Evolutionary conservation across 2,797 vertebrate species (phyloP).

Genomic region (Cichlasoma orientale): DNA sequence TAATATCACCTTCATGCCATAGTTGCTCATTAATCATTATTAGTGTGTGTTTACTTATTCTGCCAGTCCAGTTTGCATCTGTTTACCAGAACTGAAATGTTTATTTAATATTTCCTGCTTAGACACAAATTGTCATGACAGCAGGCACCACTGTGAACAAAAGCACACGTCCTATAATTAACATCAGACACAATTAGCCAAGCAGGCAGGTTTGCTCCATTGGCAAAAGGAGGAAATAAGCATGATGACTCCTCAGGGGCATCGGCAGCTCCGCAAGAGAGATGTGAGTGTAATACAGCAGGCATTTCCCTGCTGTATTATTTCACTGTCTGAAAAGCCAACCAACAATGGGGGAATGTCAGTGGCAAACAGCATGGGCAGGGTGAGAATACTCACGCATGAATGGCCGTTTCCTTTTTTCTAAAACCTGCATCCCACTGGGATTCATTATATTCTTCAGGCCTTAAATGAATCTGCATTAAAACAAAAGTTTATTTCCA

Average conservation of each 20-base stretch:
- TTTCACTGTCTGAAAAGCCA: constrained; percentile 34
- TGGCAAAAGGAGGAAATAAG: constrained; percentile 59
- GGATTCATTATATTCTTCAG: constrained; percentile 40
- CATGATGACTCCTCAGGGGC: constrained; percentile 69
- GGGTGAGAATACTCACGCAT: constrained; percentile 50
- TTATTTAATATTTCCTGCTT: constrained; percentile 70
- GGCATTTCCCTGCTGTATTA: constrained; percentile 62
- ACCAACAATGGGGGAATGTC: constrained; percentile 60
- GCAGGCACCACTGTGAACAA: constrained; percentile 63
- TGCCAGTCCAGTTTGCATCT: constrained; percentile 17
- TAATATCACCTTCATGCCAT: background rate
- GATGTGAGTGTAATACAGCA: constrained; percentile 51
- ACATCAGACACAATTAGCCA: constrained; percentile 67
- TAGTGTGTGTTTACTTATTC: constrained; percentile 11
- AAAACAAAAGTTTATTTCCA: background rate
- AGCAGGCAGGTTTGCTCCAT: constrained; percentile 49
- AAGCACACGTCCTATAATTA: constrained; percentile 68
- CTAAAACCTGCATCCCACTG: constrained; percentile 35
- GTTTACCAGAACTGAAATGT: constrained; percentile 46
- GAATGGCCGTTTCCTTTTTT: constrained; percentile 63
- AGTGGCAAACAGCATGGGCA: constrained; percentile 41
- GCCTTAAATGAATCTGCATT: background rate
- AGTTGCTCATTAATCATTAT: constrained; percentile 1
- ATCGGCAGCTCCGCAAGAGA: constrained; percentile 35
- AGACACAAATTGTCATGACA: constrained; percentile 66